These are phyloP conservation scores for Tarsius wallacei DNA, from an alignment of 2,797 vertebrate species.

Conservation along the genomic window DNA sequence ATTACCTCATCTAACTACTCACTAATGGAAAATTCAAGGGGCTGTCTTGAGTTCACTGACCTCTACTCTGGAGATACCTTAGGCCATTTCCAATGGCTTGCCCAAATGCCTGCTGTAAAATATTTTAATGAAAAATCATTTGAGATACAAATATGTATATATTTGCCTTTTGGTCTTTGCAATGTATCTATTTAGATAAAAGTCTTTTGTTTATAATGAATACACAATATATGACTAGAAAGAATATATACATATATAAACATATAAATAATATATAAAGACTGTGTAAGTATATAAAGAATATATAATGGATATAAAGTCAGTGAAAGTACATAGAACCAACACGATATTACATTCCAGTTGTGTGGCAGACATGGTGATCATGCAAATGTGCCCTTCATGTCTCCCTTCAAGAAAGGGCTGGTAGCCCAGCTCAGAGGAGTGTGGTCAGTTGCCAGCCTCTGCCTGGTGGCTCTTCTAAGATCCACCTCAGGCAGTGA, in stretches of 20 bases:
- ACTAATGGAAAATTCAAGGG: conserved; percentile 82
- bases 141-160: background rate
- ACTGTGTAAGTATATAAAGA: too few relatives aligned
- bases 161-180: background rate
- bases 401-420: background rate
- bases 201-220: background rate
- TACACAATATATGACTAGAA: background rate
- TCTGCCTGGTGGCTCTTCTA: background rate
- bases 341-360: too few relatives aligned
- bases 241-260: too few relatives aligned
- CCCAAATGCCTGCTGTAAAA: conserved; percentile 31
- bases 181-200: background rate
- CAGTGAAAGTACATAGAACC: background rate
- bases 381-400: accelerated
- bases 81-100: conserved; percentile 60
- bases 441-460: accelerated
- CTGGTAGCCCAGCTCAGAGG: accelerated
- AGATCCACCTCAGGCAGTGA: background rate
- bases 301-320: background rate
- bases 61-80: conserved; percentile 71
- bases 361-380: background rate
- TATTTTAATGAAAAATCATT: conserved; percentile 69
- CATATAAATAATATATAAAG: too few relatives aligned
- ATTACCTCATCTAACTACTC: conserved; percentile 78
- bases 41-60: conserved; percentile 72